Percentiles rank a stretch among this genome's conserved stretches.
Evolutionary conservation across 2,888 invertebrate species (phyloP).

Genomic region (Drosophila parthenogenetica): DNA sequence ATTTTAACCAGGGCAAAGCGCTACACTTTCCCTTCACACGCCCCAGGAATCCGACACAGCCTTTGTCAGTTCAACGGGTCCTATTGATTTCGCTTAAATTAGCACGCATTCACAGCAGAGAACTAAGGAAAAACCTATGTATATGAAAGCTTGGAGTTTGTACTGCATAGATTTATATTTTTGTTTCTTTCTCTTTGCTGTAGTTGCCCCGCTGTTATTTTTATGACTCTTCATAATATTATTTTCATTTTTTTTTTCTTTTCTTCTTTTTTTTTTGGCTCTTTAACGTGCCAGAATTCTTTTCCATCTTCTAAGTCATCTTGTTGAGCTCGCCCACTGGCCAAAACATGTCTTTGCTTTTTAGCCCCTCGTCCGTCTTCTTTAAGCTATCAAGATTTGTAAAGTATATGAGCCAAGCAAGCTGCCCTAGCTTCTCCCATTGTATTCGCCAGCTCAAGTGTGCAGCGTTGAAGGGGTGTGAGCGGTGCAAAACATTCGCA

Average conservation of each 20-base stretch:
- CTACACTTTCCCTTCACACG: conserved; percentile 20
- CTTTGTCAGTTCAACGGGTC: conserved; percentile 27
- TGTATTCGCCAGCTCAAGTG: conserved; percentile 61
- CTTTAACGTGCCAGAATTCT: conserved; percentile 64
- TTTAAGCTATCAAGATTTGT: conserved; percentile 81
- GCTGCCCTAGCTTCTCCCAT: conserved; percentile 49
- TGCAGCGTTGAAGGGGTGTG: conserved; percentile 11
- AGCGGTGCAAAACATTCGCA: conserved; percentile 32
- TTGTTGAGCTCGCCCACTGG: conserved; percentile 59
- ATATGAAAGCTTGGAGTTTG: conserved; percentile 22
- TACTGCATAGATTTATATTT: conserved; percentile 10
- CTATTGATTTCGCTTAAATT: conserved; percentile 82
- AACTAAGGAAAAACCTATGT: not conserved
- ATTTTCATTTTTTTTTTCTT: conserved; percentile 54
- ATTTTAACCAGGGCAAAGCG: conserved; percentile 35
- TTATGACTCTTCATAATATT: conserved; percentile 76
- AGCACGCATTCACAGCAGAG: conserved; percentile 44
- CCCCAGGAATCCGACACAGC: not conserved
- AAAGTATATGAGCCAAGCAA: conserved; percentile 82
- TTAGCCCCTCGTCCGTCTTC: conserved; percentile 35
- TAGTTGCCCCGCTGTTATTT: conserved; percentile 70
- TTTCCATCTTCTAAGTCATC: conserved; percentile 5
- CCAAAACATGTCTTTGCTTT: conserved; percentile 78
- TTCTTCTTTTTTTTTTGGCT: conserved; percentile 58
- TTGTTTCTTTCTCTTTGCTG: conserved; percentile 9